A percentile compares a stretch with the other conserved stretches of the same genome.
These are phyloP conservation scores for Panurus biarmicus DNA, from an alignment of 2,113 vertebrate species.

Conservation along the genomic window DNA sequence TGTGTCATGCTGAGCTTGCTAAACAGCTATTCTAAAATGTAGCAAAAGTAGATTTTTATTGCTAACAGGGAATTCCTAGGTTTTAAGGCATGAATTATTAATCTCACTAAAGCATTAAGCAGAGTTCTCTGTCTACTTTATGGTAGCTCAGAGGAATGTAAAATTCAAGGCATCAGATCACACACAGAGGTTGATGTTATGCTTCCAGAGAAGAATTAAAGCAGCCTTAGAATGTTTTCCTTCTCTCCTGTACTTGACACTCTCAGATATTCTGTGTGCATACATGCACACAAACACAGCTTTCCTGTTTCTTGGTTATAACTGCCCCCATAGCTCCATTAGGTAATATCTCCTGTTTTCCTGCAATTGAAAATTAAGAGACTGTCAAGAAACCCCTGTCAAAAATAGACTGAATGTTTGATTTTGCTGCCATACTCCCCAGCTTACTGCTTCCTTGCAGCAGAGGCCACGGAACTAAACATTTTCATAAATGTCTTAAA, in stretches of 20 bases:
- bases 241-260: neutral
- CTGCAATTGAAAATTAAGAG: neutral
- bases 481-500: neutral
- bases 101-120: neutral
- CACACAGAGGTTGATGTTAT: neutral
- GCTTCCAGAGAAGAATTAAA: neutral
- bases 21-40: neutral
- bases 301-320: neutral
- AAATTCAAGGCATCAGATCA: neutral
- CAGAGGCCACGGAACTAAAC: neutral
- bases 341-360: neutral
- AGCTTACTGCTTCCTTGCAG: neutral
- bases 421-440: neutral
- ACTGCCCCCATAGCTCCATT: neutral
- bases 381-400: neutral
- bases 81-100: neutral
- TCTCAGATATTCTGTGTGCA: neutral
- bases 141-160: neutral
- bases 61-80: neutral
- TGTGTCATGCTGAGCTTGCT: neutral
- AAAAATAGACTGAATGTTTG: neutral
- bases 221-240: neutral
- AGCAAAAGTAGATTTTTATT: neutral
- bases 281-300: neutral
- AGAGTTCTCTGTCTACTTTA: neutral